These are phyloP conservation scores for Torymus texanus DNA, from an alignment of 2,888 invertebrate species.

Conservation along the genomic window DNA sequence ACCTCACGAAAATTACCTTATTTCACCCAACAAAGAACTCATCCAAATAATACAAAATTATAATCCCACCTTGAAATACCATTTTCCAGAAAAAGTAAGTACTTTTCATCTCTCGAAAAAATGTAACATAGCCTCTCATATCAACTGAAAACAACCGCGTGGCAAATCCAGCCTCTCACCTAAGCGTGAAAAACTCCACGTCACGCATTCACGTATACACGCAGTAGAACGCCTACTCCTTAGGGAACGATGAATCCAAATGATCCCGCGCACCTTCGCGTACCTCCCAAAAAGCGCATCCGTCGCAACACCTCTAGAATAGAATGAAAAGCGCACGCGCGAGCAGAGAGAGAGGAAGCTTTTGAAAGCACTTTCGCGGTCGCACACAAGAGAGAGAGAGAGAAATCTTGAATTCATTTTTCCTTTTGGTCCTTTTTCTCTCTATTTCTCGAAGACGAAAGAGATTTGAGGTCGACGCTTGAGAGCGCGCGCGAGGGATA, in stretches of 20 bases:
- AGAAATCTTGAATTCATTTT: constrained; percentile 56
- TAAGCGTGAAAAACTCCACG: too few species aligned
- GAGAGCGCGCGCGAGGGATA: constrained; percentile 7
- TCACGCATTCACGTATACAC: background rate
- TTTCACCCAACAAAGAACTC: too few species aligned
- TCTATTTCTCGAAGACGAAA: constrained; percentile 47
- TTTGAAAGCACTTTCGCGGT: constrained; percentile 40
- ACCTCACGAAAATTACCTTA: too few species aligned
- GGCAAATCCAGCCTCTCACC: too few species aligned
- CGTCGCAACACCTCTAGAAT: constrained; percentile 3
- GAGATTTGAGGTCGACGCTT: constrained; percentile 44
- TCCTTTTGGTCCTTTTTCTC: constrained; percentile 54
- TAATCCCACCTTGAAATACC: too few species aligned
- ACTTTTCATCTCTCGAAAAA: too few species aligned
- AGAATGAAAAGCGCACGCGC: background rate
- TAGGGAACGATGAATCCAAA: constrained; percentile 13
- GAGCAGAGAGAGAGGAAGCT: constrained; percentile 29
- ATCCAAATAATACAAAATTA: too few species aligned
- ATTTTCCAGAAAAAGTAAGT: too few species aligned
- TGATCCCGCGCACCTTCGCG: background rate
- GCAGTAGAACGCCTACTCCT: background rate
- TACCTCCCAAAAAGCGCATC: background rate
- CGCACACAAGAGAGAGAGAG: background rate
- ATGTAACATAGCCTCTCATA: too few species aligned
- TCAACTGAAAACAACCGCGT: too few species aligned